Conservation (phyloP, 2,113 vertebrate species). For the Sceloporus tristichus region DNA sequence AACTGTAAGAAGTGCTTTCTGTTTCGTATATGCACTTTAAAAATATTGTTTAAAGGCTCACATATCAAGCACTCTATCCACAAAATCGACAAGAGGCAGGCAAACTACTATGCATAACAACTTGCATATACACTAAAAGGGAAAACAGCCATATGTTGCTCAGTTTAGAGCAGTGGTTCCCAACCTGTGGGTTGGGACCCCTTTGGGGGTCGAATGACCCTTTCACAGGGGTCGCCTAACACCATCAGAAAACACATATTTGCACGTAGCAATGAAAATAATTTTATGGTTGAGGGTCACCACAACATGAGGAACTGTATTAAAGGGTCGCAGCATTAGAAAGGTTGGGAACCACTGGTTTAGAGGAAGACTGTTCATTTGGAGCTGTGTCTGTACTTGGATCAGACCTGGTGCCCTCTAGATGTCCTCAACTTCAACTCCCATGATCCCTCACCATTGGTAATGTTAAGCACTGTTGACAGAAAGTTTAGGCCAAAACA, state of each 20-base stretch:
- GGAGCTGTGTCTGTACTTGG: not conserved
- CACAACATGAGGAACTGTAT: no score
- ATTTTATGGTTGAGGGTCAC: no score
- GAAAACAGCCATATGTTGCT: not conserved
- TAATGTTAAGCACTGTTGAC: no score
- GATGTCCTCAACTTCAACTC: not conserved
- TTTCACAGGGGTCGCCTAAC: no score
- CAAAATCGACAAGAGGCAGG: not conserved
- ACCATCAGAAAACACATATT: no score
- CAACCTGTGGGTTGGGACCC: no score
- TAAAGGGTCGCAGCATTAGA: no score
- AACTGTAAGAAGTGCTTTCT: not conserved
- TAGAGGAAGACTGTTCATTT: not conserved
- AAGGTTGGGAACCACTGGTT: not conserved
- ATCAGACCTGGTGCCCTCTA: not conserved
- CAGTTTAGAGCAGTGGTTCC: not conserved
- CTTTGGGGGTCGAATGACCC: no score
- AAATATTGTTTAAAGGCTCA: constrained; percentile 28
- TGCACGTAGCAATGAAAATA: no score
- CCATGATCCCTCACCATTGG: no score
- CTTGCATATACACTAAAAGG: not conserved
- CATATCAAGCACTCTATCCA: not conserved
- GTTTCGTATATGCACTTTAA: constrained; percentile 26
- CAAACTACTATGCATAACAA: not conserved
- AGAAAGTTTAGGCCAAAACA: no score